A percentile compares a stretch with the other conserved stretches of the same genome.
Conservation (phyloP, 2,888 invertebrate species). For the Papilio protenor region DNA sequence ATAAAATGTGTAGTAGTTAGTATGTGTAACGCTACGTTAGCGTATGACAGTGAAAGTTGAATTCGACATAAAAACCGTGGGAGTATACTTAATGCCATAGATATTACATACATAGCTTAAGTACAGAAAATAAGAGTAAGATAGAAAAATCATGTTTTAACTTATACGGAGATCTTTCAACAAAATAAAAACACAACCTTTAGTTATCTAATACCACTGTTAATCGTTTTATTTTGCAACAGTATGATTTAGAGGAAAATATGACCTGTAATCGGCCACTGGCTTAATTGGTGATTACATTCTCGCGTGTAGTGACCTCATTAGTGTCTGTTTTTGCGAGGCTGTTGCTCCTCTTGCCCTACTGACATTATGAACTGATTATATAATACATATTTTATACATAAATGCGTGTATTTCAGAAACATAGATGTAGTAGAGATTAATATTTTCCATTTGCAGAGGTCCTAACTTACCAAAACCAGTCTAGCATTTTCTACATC, state of each 20-base stretch:
- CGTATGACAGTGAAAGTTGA: constrained; percentile 6
- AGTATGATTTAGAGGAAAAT: background rate
- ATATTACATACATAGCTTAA: background rate
- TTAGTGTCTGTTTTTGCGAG: constrained; percentile 6
- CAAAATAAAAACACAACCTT: too few species aligned
- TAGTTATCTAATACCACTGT: too few species aligned
- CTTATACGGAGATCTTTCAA: too few species aligned
- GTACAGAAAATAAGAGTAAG: background rate
- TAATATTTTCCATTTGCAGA: background rate
- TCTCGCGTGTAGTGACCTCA: constrained; percentile 6
- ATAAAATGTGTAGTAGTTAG: background rate
- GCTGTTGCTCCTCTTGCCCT: constrained; percentile 13
- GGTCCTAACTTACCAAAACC: background rate
- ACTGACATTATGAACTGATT: constrained; percentile 26
- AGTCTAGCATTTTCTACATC: background rate
- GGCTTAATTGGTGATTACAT: constrained; percentile 6
- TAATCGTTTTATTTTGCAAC: background rate
- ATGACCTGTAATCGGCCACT: background rate
- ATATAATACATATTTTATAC: background rate
- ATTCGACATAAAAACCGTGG: constrained; percentile 12
- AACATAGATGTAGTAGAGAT: background rate
- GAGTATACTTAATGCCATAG: background rate
- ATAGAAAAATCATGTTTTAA: background rate
- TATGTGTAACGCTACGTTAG: background rate
- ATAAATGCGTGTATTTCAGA: background rate